Conservation (phyloP, 1,140 invertebrate genomes). For the Neotoxoptera formosana region DNA sequence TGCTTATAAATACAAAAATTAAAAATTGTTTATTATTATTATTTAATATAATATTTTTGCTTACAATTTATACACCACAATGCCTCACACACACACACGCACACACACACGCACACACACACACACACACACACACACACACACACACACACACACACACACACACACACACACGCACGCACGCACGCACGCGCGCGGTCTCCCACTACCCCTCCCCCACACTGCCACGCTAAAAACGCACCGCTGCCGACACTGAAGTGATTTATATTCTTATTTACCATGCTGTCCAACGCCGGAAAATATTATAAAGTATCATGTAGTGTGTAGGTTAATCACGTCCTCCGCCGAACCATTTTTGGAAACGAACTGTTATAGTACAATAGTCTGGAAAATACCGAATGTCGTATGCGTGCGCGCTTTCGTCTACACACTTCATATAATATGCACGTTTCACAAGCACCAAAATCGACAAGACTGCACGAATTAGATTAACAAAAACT, state of each 20-base stretch:
- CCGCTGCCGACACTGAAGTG: neutral
- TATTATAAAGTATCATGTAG: neutral
- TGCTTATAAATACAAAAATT: constrained; percentile 11
- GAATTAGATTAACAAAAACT: neutral
- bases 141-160: no score
- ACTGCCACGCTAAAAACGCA: neutral
- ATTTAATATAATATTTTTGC: neutral
- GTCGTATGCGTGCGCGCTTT: neutral
- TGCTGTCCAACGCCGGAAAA: neutral
- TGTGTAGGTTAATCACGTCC: neutral
- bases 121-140: no score
- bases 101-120: no score
- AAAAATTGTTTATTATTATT: neutral
- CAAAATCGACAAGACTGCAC: neutral
- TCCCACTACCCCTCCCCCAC: neutral
- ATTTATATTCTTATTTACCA: constrained; percentile 19
- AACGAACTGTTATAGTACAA: neutral
- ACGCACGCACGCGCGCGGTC: no score
- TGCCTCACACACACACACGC: neutral
- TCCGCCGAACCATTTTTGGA: neutral
- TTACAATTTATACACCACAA: neutral
- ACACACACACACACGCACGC: no score
- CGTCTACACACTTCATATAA: neutral
- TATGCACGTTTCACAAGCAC: neutral
- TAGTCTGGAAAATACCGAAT: neutral